Conservation (phyloP, 2,888 invertebrate genomes). For the Aphidoletes aphidimyza region DNA sequence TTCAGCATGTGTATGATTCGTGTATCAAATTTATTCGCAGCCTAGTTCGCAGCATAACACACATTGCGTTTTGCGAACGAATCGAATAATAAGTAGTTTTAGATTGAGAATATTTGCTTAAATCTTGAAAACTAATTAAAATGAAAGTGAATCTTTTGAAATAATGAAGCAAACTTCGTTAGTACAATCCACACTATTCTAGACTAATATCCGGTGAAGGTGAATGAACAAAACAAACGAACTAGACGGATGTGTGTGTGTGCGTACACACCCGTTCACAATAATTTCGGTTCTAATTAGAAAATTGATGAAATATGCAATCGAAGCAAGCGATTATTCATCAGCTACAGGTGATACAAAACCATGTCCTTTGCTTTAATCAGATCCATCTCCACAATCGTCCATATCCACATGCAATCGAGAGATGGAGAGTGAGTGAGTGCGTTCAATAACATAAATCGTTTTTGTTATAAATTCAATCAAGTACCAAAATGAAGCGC, state of each 20-base stretch:
- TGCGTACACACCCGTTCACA: too few species aligned
- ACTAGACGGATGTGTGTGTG: not conserved
- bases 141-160: not conserved
- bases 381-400: too few species aligned
- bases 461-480: slow-evolving; percentile 19
- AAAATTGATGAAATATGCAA: slow-evolving; percentile 38
- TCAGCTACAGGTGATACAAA: not conserved
- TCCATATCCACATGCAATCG: not conserved
- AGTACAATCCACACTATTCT: not conserved
- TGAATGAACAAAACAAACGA: slow-evolving; percentile 15
- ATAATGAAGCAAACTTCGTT: not conserved
- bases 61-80: slow-evolving; percentile 10
- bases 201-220: not conserved
- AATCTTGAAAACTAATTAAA: not conserved
- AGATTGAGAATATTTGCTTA: not conserved
- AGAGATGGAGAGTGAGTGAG: not conserved
- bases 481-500: not conserved
- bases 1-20: too few species aligned
- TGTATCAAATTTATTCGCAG: too few species aligned
- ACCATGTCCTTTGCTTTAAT: too few species aligned
- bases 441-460: slow-evolving; percentile 37
- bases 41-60: not conserved
- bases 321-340: not conserved
- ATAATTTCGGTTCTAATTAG: not conserved
- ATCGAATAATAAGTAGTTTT: slow-evolving; percentile 25